Evolutionary conservation across 1,140 invertebrate genomes (phyloP).

Genomic region (Capitella teleta): DNA sequence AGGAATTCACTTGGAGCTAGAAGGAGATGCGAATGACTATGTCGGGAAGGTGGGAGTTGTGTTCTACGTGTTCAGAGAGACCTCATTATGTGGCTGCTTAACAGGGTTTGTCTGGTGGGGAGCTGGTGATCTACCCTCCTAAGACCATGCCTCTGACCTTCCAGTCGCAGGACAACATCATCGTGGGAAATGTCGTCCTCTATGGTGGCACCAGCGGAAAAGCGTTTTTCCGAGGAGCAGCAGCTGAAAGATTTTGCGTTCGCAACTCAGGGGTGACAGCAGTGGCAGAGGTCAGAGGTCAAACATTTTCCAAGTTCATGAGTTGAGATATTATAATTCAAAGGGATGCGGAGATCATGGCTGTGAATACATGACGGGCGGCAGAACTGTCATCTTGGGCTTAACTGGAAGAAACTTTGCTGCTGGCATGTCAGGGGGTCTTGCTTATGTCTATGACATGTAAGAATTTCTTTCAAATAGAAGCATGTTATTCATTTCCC

Average conservation of each 20-base stretch:
- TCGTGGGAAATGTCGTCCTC: constrained; percentile 94
- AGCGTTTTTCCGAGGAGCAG: constrained; percentile 91
- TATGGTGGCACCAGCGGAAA: constrained; percentile 92
- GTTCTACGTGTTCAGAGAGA: background rate
- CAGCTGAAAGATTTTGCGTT: constrained; percentile 94
- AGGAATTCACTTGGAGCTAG: constrained; percentile 78
- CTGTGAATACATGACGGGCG: constrained; percentile 99
- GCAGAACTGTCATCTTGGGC: constrained; percentile 78
- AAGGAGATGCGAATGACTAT: constrained; percentile 98
- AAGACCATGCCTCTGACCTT: constrained; percentile 62
- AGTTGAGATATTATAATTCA: background rate
- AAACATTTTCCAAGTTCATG: no score
- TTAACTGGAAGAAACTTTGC: constrained; percentile 95
- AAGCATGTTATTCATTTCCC: background rate
- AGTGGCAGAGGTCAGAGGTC: constrained; percentile 57
- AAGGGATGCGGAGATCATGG: constrained; percentile 93
- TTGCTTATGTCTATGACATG: constrained; percentile 88
- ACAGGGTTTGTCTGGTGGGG: constrained; percentile 86
- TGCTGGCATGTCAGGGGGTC: constrained; percentile 95
- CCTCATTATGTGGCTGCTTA: constrained; percentile 18
- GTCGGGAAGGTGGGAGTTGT: constrained; percentile 61
- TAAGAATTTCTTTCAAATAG: constrained; percentile 26
- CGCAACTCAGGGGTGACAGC: constrained; percentile 90
- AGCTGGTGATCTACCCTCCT: constrained; percentile 86
- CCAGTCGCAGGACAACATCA: constrained; percentile 86